Conservation (phyloP, 1,140 invertebrate species). For the Halyomorpha halys region DNA sequence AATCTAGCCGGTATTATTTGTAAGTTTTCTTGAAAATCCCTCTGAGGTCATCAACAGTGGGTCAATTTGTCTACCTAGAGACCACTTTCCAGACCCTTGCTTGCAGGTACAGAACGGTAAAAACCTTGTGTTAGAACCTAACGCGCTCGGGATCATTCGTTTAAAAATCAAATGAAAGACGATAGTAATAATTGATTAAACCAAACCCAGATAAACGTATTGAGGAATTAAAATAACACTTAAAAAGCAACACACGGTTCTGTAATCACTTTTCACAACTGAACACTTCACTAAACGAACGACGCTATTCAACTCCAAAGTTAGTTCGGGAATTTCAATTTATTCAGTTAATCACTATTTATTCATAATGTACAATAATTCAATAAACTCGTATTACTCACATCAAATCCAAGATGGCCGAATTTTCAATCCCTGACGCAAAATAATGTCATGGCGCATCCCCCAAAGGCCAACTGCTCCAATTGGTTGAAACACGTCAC, state of each 20-base stretch:
- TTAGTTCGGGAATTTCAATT: too few species aligned
- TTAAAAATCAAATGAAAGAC: background rate
- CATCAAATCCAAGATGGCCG: constrained; percentile 33
- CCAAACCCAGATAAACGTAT: too few species aligned
- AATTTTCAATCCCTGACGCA: constrained; percentile 32
- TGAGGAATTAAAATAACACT: too few species aligned
- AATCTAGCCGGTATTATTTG: constrained; percentile 19
- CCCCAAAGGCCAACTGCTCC: constrained; percentile 5
- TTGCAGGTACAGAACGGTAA: background rate
- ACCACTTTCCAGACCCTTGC: background rate
- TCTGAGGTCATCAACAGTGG: constrained; percentile 26
- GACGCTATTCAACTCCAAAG: too few species aligned
- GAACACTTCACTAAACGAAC: too few species aligned
- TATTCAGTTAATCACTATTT: too few species aligned
- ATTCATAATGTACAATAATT: constrained; percentile 14
- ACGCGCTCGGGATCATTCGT: background rate
- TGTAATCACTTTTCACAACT: too few species aligned
- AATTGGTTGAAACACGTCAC: constrained; percentile 14
- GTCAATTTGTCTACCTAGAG: constrained; percentile 20
- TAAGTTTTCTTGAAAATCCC: constrained; percentile 20
- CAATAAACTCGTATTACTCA: constrained; percentile 30
- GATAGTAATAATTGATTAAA: too few species aligned
- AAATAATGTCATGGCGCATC: constrained; percentile 32
- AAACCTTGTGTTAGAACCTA: background rate
- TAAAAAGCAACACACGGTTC: too few species aligned